Percentiles rank a stretch among this genome's conserved stretches.
Conservation (phyloP, 2,888 invertebrate species). For the Latheticus oryzae region DNA sequence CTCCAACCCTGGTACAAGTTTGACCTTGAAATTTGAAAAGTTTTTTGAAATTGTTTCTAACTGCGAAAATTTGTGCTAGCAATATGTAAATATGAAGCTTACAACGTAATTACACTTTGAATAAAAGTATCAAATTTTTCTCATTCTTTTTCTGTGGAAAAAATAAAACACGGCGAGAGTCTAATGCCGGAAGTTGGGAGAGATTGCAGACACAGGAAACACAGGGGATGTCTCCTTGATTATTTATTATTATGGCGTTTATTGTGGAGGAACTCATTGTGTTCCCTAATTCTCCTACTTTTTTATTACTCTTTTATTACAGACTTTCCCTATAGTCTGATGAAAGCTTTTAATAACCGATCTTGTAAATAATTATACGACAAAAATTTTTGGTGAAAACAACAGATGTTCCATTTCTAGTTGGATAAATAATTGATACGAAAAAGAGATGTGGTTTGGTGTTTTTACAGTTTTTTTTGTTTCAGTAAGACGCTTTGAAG, state of each 20-base stretch:
- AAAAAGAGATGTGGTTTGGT: too few species aligned
- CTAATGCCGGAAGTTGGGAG: conserved; percentile 30
- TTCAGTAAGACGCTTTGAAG: too few species aligned
- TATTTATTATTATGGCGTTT: conserved; percentile 63
- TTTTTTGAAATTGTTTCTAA: too few species aligned
- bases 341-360: conserved; percentile 39
- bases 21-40: too few species aligned
- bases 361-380: conserved; percentile 33
- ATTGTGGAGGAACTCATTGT: conserved; percentile 57
- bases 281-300: conserved; percentile 49
- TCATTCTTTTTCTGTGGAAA: too few species aligned
- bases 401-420: too few species aligned
- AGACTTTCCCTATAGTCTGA: conserved; percentile 24
- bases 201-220: conserved; percentile 58
- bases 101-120: not conserved
- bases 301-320: conserved; percentile 54
- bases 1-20: too few species aligned
- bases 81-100: too few species aligned
- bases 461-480: too few species aligned
- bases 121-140: not conserved
- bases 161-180: conserved; percentile 33
- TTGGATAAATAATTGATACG: too few species aligned
- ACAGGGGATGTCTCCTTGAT: conserved; percentile 58
- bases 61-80: too few species aligned
- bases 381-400: too few species aligned